phyloP scores from a whole-genome alignment of 2,888 invertebrate genomes.

The Cephus runcator region DNA sequence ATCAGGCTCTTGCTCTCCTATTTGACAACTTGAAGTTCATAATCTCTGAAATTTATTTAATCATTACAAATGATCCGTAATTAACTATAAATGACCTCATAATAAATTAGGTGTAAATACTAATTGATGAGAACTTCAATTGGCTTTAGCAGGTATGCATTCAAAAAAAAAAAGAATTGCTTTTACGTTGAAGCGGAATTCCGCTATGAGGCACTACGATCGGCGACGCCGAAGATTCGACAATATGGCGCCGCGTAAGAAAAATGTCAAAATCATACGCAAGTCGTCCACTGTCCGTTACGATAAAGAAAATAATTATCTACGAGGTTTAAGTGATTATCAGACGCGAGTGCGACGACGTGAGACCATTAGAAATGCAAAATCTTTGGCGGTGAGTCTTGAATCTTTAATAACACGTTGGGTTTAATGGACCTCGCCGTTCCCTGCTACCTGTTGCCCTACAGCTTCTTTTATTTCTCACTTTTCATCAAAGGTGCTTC shows the following conservation, averaged over 20 bases:
- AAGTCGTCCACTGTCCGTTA: constrained; percentile 27
- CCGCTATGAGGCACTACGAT: background rate
- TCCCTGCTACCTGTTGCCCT: constrained; percentile 23
- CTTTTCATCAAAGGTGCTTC: background rate
- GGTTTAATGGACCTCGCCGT: background rate
- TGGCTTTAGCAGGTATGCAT: background rate
- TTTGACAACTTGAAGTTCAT: background rate
- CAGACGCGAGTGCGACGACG: constrained; percentile 50
- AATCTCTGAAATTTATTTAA: background rate
- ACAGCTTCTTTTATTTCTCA: background rate
- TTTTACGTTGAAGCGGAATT: background rate
- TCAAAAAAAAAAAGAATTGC: background rate
- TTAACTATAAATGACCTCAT: background rate
- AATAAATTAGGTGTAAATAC: background rate
- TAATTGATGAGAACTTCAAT: background rate
- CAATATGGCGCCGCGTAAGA: constrained; percentile 56
- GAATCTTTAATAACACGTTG: background rate
- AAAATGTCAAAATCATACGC: constrained; percentile 37
- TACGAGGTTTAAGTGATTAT: constrained; percentile 53
- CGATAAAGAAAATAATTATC: constrained; percentile 55
- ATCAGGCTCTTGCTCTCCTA: background rate
- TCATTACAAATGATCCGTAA: background rate
- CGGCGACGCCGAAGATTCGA: constrained; percentile 9
- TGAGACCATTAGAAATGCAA: constrained; percentile 48
- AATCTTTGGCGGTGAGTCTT: constrained; percentile 44